phyloP scores from a whole-genome alignment of 1,140 invertebrate genomes.

The Orius insidiosus region DNA sequence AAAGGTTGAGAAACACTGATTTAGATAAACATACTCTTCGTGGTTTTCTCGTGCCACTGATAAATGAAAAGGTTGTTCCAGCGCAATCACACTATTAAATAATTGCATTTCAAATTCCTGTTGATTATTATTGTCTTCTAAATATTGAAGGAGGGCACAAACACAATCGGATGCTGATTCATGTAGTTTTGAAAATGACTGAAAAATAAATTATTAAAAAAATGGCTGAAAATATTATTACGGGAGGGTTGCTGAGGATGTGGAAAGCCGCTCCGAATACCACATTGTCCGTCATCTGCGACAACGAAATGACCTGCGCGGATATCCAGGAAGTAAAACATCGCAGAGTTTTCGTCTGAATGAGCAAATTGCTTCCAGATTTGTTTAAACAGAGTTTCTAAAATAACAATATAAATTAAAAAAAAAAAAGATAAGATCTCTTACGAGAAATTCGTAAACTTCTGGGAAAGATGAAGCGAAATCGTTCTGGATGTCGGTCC shows the following conservation, averaged over 20 bases:
- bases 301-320: slow-evolving; percentile 47
- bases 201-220: not conserved
- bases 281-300: slow-evolving; percentile 44
- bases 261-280: slow-evolving; percentile 51
- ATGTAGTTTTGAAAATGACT: slow-evolving; percentile 38
- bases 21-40: slow-evolving; percentile 29
- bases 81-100: slow-evolving; percentile 58
- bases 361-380: slow-evolving; percentile 32
- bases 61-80: slow-evolving; percentile 77
- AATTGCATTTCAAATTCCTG: slow-evolving; percentile 52
- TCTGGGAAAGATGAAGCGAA: slow-evolving; percentile 45
- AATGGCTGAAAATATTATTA: no score
- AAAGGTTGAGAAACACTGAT: no score
- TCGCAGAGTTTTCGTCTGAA: slow-evolving; percentile 43
- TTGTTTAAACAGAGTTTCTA: slow-evolving; percentile 46
- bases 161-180: slow-evolving; percentile 83
- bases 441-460: slow-evolving; percentile 56
- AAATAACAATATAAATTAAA: slow-evolving; percentile 18
- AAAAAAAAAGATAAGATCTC: slow-evolving; percentile 19
- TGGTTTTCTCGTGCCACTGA: slow-evolving; percentile 85
- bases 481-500: slow-evolving; percentile 64
- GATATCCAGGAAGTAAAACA: slow-evolving; percentile 69
- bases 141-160: slow-evolving; percentile 60
- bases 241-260: slow-evolving; percentile 21
- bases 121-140: slow-evolving; percentile 55